These are phyloP conservation scores for Caenorhabditis sp. DNA, from an alignment of 2,888 invertebrate species.

Conservation along the genomic window DNA sequence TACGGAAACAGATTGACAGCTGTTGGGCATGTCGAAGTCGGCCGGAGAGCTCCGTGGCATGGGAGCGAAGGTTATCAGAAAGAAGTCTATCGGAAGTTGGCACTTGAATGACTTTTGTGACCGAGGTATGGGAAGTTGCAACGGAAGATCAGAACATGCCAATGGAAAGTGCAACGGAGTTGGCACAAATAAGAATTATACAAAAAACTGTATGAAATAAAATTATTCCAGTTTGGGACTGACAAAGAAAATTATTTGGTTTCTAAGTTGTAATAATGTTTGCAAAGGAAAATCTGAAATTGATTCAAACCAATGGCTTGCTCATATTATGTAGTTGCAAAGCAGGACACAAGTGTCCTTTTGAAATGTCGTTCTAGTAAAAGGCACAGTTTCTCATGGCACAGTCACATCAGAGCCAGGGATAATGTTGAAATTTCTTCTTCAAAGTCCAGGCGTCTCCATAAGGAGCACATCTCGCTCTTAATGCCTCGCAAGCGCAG, in stretches of 20 bases:
- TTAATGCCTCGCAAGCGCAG: neutral
- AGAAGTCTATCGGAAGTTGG: conserved; percentile 12
- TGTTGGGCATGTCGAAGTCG: conserved; percentile 18
- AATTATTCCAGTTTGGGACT: no score
- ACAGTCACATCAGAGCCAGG: no score
- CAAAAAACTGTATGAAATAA: no score
- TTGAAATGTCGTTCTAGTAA: neutral
- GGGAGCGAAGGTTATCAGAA: neutral
- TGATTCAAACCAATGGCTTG: no score
- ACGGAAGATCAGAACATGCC: neutral
- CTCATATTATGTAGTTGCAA: no score
- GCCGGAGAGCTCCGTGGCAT: neutral
- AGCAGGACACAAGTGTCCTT: neutral
- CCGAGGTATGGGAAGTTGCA: neutral
- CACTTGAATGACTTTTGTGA: neutral
- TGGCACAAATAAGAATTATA: no score
- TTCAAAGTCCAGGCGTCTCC: no score
- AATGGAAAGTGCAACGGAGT: conserved; percentile 1
- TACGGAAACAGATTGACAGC: conserved; percentile 40
- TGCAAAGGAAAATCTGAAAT: no score
- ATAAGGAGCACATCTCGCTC: no score
- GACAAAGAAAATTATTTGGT: no score
- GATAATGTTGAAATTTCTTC: no score
- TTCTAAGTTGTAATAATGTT: no score
- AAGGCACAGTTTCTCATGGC: neutral